Conservation (phyloP, 1,140 invertebrate species). For the Pinna nobilis region DNA sequence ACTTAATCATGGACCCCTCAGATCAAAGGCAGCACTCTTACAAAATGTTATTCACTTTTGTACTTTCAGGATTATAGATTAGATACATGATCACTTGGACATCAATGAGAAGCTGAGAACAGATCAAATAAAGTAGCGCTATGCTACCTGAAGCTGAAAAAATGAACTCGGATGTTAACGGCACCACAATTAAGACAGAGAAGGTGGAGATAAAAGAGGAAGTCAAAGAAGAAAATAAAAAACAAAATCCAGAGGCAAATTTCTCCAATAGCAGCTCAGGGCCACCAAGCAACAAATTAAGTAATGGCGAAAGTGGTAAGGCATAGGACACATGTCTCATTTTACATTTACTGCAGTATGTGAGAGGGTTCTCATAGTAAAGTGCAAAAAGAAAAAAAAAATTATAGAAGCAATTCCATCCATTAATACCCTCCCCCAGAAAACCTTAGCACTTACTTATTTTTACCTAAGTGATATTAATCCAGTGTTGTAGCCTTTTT, state of each 20-base stretch:
- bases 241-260: slow-evolving; percentile 7
- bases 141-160: slow-evolving; percentile 45
- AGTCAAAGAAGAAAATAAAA: slow-evolving; percentile 41
- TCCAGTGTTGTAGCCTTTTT: not conserved
- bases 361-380: not conserved
- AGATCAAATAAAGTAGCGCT: not conserved
- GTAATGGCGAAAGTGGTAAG: slow-evolving; percentile 57
- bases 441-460: not conserved
- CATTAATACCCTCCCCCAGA: no score
- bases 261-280: slow-evolving; percentile 30
- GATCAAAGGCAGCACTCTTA: no score
- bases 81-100: no score
- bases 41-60: no score
- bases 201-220: slow-evolving; percentile 46
- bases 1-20: no score
- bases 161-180: slow-evolving; percentile 38
- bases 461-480: not conserved
- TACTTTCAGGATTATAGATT: no score
- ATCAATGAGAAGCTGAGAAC: no score
- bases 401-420: no score
- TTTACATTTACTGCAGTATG: not conserved
- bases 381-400: no score
- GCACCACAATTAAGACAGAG: slow-evolving; percentile 28
- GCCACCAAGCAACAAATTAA: slow-evolving; percentile 52
- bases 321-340: not conserved